Evolutionary conservation across 1,140 invertebrate species (phyloP).

Genomic region (Drosophila seguyi): DNA sequence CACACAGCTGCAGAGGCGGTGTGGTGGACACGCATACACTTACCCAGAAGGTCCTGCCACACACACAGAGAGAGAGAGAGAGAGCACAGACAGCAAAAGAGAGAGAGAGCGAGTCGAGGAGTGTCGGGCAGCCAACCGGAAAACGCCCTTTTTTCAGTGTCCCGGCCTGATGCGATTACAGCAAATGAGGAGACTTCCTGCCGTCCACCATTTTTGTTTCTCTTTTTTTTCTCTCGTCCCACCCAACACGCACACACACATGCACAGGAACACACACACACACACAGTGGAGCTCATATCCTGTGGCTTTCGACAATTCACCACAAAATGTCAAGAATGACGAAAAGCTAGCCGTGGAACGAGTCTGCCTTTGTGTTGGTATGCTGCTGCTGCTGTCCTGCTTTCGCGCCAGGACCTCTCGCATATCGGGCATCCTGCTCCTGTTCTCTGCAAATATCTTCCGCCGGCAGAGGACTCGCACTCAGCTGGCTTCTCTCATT

Average conservation of each 20-base stretch:
- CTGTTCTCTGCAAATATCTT: constrained; percentile 61
- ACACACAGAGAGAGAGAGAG: constrained; percentile 6
- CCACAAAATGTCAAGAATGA: constrained; percentile 85
- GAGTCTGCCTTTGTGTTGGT: constrained; percentile 44
- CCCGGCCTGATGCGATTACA: constrained; percentile 81
- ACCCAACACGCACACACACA: constrained; percentile 35
- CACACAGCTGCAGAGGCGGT: not conserved
- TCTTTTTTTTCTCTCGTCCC: constrained; percentile 18
- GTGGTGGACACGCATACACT: constrained; percentile 22
- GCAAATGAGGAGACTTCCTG: constrained; percentile 84
- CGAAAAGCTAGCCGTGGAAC: constrained; percentile 80
- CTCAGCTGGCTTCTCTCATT: constrained; percentile 68
- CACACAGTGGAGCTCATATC: constrained; percentile 64
- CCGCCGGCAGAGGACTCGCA: constrained; percentile 45
- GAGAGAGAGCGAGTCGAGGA: constrained; percentile 20
- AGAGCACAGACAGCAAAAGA: constrained; percentile 13
- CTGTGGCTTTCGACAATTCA: constrained; percentile 85
- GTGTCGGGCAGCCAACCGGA: constrained; percentile 82
- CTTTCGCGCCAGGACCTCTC: constrained; percentile 38
- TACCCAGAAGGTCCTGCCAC: constrained; percentile 2
- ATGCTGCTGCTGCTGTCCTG: constrained; percentile 47
- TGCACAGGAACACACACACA: constrained; percentile 11
- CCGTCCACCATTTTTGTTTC: constrained; percentile 80
- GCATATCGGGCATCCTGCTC: constrained; percentile 16
- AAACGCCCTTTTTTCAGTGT: constrained; percentile 81